phyloP scores from a whole-genome alignment of 2,113 vertebrate species.

The Arizona elegans region DNA sequence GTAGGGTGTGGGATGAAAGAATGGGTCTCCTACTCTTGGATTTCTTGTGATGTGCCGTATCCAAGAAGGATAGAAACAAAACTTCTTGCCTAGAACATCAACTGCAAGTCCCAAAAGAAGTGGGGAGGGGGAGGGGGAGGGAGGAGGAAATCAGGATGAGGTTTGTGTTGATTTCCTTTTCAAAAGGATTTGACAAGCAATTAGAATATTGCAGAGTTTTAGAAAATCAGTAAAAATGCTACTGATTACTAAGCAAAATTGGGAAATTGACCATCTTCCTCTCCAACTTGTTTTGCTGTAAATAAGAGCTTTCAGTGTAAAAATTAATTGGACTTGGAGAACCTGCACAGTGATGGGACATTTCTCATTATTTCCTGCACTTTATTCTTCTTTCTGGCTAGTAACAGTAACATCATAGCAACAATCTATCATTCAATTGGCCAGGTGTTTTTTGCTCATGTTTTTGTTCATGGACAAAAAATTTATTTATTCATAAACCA shows the following conservation, averaged over 20 bases:
- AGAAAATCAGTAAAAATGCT: conserved; percentile 17
- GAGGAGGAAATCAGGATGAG: neutral
- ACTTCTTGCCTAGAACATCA: neutral
- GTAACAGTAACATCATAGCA: no score
- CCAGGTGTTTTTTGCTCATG: neutral
- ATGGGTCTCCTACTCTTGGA: neutral
- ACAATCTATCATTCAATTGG: neutral
- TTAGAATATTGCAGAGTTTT: conserved; percentile 2
- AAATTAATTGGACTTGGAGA: neutral
- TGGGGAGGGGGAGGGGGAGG: neutral
- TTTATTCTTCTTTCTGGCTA: no score
- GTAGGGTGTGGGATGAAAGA: neutral
- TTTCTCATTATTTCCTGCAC: no score
- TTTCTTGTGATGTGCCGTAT: neutral
- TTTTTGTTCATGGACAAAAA: neutral
- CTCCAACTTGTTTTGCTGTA: conserved; percentile 2
- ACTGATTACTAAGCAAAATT: conserved; percentile 10
- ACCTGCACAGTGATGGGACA: no score
- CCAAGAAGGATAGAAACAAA: neutral
- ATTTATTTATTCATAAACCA: neutral
- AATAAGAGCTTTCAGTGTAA: conserved; percentile 18
- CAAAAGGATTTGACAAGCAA: neutral
- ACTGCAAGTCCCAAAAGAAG: neutral
- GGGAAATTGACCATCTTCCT: neutral
- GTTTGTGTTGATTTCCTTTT: neutral